phyloP scores from a whole-genome alignment of 1,140 invertebrate species.

The Radopholus similis region DNA sequence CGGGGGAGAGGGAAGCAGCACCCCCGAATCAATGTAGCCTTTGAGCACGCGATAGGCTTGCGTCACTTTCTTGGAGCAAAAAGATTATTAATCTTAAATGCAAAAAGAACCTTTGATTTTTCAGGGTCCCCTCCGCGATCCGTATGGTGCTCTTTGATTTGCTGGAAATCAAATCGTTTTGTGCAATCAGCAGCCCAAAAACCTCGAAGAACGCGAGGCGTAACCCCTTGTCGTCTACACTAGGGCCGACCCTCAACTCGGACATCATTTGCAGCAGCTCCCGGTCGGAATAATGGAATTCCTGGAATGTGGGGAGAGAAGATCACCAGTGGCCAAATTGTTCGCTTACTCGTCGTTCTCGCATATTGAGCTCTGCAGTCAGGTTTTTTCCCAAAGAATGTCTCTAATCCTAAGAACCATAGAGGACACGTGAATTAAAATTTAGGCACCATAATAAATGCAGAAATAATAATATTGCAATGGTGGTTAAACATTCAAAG shows the following conservation, averaged over 20 bases:
- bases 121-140: conserved; percentile 19
- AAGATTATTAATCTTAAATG: background rate
- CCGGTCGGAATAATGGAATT: conserved; percentile 9
- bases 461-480: too few relatives aligned
- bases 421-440: too few relatives aligned
- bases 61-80: conserved; percentile 17
- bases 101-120: conserved; percentile 20
- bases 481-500: too few relatives aligned
- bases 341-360: too few relatives aligned
- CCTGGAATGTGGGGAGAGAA: conserved; percentile 1
- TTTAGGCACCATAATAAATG: too few relatives aligned
- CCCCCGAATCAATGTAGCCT: conserved; percentile 14
- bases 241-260: conserved; percentile 9
- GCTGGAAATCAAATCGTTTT: conserved; percentile 11
- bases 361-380: too few relatives aligned
- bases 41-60: conserved; percentile 24
- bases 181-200: background rate
- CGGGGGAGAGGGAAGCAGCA: conserved; percentile 2
- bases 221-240: conserved; percentile 3
- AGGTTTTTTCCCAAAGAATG: too few relatives aligned
- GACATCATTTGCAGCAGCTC: conserved; percentile 22
- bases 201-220: conserved; percentile 7
- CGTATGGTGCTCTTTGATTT: conserved; percentile 22
- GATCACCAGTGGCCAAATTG: too few relatives aligned
- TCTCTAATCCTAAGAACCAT: too few relatives aligned